A percentile compares a stretch with the other conserved stretches of the same genome.
Evolutionary conservation across 2,113 vertebrate species (phyloP).

Genomic region (Caracal caracal): DNA sequence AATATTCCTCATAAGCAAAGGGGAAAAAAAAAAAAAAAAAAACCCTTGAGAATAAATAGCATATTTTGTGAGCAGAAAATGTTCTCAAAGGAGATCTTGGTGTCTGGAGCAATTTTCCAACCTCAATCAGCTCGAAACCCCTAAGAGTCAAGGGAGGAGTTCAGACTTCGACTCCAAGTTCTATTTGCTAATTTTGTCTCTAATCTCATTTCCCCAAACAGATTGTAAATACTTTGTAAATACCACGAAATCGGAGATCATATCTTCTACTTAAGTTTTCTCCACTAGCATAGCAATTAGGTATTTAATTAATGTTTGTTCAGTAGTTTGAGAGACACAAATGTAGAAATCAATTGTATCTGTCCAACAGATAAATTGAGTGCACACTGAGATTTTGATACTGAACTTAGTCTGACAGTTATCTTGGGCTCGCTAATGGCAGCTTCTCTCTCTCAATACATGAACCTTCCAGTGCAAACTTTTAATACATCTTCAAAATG

Average conservation of each 20-base stretch:
- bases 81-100: not conserved
- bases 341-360: not conserved
- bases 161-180: not conserved
- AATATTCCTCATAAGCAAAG: not conserved
- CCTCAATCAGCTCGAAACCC: not conserved
- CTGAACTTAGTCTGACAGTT: not conserved
- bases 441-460: not conserved
- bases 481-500: not conserved
- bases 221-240: not conserved
- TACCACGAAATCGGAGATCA: not conserved
- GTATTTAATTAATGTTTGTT: not conserved
- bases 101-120: not conserved
- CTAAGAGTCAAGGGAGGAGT: not conserved
- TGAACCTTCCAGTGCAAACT: not conserved
- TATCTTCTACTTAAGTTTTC: not conserved
- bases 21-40: not conserved
- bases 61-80: not conserved
- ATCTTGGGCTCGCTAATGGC: not conserved
- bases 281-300: not conserved
- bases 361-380: not conserved
- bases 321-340: not conserved
- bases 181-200: not conserved
- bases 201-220: not conserved
- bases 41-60: not conserved
- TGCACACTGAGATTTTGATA: not conserved